Percentiles rank a stretch among this genome's conserved stretches.
These are phyloP conservation scores for Aleiodes testaceus DNA, from an alignment of 2,888 invertebrate genomes.

Conservation along the genomic window DNA sequence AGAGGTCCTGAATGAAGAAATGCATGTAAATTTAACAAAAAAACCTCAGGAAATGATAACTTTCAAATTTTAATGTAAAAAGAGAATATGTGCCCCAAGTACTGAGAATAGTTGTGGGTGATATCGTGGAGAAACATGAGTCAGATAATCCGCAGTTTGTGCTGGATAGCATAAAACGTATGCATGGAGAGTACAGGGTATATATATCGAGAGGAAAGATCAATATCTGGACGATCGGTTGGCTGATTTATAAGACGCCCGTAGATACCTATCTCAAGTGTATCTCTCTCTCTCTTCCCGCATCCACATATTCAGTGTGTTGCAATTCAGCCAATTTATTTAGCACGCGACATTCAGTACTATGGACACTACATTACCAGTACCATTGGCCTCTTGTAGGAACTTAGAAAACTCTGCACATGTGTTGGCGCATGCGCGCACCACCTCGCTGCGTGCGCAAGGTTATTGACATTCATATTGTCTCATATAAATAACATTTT, in stretches of 20 bases:
- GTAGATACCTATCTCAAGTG: slow-evolving; percentile 57
- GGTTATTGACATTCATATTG: slow-evolving; percentile 17
- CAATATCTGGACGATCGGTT: slow-evolving; percentile 58
- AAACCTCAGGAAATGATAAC: slow-evolving; percentile 1
- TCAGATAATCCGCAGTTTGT: slow-evolving; percentile 30
- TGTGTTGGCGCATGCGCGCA: slow-evolving; percentile 4
- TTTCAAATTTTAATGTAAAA: neutral
- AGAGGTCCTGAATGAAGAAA: slow-evolving; percentile 6
- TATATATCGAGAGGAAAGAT: slow-evolving; percentile 48
- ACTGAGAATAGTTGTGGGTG: slow-evolving; percentile 25
- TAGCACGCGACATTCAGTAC: slow-evolving; percentile 63
- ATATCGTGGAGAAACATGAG: slow-evolving; percentile 25
- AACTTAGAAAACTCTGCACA: neutral
- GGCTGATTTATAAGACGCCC: slow-evolving; percentile 61
- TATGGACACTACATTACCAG: slow-evolving; percentile 32
- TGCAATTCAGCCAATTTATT: slow-evolving; percentile 61
- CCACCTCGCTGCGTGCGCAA: slow-evolving; percentile 17
- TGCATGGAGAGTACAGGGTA: slow-evolving; percentile 19
- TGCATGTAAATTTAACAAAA: neutral
- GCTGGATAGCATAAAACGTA: slow-evolving; percentile 26
- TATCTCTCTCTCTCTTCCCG: slow-evolving; percentile 42
- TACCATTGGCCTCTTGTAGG: neutral
- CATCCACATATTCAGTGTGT: slow-evolving; percentile 48
- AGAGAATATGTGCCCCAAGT: slow-evolving; percentile 7
- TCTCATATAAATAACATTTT: neutral